Evolutionary conservation across 2,888 invertebrate species (phyloP), one percentile per base, ranked within the genome.

Genomic region (Pandemis corylana): DNA sequence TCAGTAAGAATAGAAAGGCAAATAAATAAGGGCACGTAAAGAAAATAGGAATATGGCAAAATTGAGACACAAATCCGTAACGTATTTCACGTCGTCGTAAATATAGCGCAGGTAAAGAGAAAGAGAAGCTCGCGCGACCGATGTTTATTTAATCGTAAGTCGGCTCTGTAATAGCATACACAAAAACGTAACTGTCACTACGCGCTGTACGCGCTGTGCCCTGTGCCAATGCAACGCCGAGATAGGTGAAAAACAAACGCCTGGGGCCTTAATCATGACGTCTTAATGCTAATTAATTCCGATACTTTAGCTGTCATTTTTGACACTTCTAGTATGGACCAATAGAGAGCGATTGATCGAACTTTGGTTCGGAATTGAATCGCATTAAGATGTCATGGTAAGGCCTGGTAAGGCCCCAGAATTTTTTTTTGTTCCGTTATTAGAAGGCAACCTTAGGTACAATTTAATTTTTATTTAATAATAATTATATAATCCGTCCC

Each of bases 121-220:
- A 71, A 53, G 74, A 46, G 63, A 13, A 71, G 36, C 67, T 53
- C 75, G 46, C 51, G 75, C 67, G 70, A 71, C 71, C 70, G 67
- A 75, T 75, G 75, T 75, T 71, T 71, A 75, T 75, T 75, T 66
- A 74, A 74, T 74, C 69, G 74, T 69, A 69, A 74, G 74, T 65
- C 65, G 69, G 65, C 66, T 56, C 65, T 59, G 61, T 74, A 70
- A 74, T 70, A 66, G 74, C 69, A 66, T 61, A 63, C 74, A 65
- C 69, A 66, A 66, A 70, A 66, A 74, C 66, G 59, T 69, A 66
- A 70, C 74, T 69, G 73, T 65, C 73, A 49, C 13, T 53, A 53
- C 53, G 2, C 53, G 13, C 53, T 53, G 7, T 20, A 20, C 20
- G 20, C 20, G 20, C 20, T 20, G 20, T 20, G 20, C 20, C 20